These are phyloP conservation scores for Eumerus sabulonum DNA, from an alignment of 2,888 invertebrate species.

Conservation along the genomic window DNA sequence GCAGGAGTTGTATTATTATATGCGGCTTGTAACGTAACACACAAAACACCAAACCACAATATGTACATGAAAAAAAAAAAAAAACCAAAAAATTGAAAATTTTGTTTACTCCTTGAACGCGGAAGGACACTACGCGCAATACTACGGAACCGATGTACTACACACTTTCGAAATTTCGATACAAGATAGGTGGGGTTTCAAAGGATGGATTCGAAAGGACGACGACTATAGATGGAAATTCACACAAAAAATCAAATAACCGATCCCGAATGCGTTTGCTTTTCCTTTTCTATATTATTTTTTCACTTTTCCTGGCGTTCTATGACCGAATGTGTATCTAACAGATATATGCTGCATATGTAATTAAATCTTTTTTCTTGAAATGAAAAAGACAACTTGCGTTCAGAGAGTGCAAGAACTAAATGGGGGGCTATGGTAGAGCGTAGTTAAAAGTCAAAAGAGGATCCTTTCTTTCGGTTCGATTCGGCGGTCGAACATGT, in stretches of 20 bases:
- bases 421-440: constrained; percentile 74
- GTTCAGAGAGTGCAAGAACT: constrained; percentile 80
- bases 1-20: constrained; percentile 61
- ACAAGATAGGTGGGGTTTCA: constrained; percentile 63
- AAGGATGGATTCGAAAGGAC: constrained; percentile 63
- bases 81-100: too few relatives aligned
- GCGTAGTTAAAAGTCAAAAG: constrained; percentile 48
- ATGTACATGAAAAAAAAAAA: background rate
- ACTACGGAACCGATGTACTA: constrained; percentile 6
- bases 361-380: constrained; percentile 74
- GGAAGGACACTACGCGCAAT: background rate
- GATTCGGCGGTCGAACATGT: background rate
- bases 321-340: background rate
- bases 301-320: too few relatives aligned
- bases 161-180: constrained; percentile 16
- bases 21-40: constrained; percentile 50
- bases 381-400: constrained; percentile 79
- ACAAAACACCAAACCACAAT: constrained; percentile 38
- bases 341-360: constrained; percentile 66
- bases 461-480: constrained; percentile 49
- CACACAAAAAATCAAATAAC: constrained; percentile 45
- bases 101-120: background rate
- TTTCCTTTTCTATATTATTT: too few relatives aligned
- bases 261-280: constrained; percentile 9
- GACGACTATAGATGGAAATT: constrained; percentile 36